Base-by-base conservation (phyloP, 2,797 vertebrate species). In the Petrocephalus schoutedeni region DNA sequence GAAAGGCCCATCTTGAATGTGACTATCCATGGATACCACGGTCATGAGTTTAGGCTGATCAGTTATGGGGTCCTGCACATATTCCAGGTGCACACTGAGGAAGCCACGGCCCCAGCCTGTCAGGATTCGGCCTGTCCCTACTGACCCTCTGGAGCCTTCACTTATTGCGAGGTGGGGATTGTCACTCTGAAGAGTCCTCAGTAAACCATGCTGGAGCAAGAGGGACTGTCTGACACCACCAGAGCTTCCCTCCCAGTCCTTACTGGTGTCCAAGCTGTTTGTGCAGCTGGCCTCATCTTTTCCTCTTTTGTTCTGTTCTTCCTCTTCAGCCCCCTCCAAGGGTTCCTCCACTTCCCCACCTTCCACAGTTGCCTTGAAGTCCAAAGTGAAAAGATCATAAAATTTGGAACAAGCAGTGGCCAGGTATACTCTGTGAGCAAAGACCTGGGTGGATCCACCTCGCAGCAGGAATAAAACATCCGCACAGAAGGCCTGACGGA, bases 391-490 rank as follows among this genome's bases (percentile, higher is more conserved):
- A 86, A 96, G 94, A 90, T 95, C 95, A 0, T 96, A 95, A 91
- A 96, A 96, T 53, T 93, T 95, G 32, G 95, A 95, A 87, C 94
- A 96, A 23, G 94, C 93, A 0, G 94, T 95, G 88, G 95, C 95
- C 91, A 96, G 92, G 91, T 94, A 95, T 58, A 95, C 91, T 0
- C 94, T 94, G 88, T 95, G 95, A 6, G 94, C 95, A 0, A 95
- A 95, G 88, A 95, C 89, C 0, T 53, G 90, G 5, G 91, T 92
- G 23, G 91, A 90, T 4, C 94, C 93, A 3, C 93, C 94, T 41
- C 90, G 92, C 89, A 95, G 91, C 87, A 92, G 89, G 91, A 96
- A 94, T 53, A 94, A 89, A 0, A 95, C 94, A 1, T 96, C 95
- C 0, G 95, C 93, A 0, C 94, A 95, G 0, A 95, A 91, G 0